A percentile compares a stretch with the other conserved stretches of the same genome.
These are phyloP conservation scores for Syrista parreyssii DNA, from an alignment of 2,888 invertebrate species.

Conservation along the genomic window DNA sequence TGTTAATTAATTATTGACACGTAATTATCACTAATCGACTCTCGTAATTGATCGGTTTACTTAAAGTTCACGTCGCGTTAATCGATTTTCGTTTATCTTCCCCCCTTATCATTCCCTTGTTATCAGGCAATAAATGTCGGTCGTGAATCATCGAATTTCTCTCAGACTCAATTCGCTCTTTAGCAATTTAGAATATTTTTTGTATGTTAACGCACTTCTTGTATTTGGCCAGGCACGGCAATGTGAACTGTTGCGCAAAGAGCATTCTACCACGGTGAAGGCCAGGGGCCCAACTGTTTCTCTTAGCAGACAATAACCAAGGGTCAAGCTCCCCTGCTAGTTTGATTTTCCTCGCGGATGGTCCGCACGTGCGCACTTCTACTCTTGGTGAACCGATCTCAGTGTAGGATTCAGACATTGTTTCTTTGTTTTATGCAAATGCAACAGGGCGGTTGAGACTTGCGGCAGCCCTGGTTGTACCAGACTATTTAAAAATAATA, in stretches of 20 bases:
- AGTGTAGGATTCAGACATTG: neutral
- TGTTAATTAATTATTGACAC: neutral
- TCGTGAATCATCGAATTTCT: neutral
- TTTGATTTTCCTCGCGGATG: conserved; percentile 38
- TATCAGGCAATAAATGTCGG: neutral
- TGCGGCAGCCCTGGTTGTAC: neutral
- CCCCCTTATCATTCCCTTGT: neutral
- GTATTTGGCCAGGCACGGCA: conserved; percentile 61
- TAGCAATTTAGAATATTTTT: neutral
- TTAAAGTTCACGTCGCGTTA: neutral
- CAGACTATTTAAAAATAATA: neutral
- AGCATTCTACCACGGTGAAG: conserved; percentile 52
- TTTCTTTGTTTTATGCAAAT: neutral
- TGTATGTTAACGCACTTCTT: conserved; percentile 53
- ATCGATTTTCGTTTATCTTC: neutral
- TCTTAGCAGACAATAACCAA: conserved; percentile 59
- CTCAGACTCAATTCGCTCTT: neutral
- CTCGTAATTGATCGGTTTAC: neutral
- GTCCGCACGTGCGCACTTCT: conserved; percentile 43
- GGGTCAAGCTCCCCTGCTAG: conserved; percentile 59
- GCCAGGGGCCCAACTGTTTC: conserved; percentile 40
- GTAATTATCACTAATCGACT: neutral
- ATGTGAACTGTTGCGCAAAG: conserved; percentile 59
- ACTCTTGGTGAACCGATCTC: neutral
- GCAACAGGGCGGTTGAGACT: neutral